phyloP scores from a whole-genome alignment of 2,113 vertebrate species.

The Mola mola region DNA sequence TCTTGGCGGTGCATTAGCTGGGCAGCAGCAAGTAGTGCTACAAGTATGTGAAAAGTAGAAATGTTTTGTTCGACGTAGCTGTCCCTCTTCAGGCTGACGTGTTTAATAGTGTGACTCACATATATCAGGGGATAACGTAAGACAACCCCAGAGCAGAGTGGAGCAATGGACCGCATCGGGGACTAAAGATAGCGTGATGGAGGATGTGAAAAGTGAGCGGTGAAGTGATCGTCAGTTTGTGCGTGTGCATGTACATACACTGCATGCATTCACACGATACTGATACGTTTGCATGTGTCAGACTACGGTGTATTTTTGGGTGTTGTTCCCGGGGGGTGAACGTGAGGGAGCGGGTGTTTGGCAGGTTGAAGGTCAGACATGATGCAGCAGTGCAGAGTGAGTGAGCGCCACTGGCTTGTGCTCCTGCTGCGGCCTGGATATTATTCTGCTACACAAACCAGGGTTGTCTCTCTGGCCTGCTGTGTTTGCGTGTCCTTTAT shows the following conservation, averaged over 20 bases:
- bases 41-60: constrained; percentile 38
- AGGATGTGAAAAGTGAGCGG: constrained; percentile 40
- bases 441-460: constrained; percentile 49
- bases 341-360: constrained; percentile 52
- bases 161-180: constrained; percentile 24
- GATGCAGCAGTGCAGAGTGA: constrained; percentile 61
- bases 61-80: neutral
- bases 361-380: constrained; percentile 73
- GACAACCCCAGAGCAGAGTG: constrained; percentile 18
- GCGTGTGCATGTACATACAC: constrained; percentile 1
- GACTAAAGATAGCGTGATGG: constrained; percentile 39
- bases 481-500: constrained; percentile 37
- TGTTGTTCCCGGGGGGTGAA: constrained; percentile 44
- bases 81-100: constrained; percentile 26
- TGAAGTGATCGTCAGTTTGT: constrained; percentile 28
- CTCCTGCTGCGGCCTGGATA: constrained; percentile 50
- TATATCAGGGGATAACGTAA: constrained; percentile 18
- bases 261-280: constrained; percentile 3
- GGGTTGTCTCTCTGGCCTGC: constrained; percentile 24
- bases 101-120: constrained; percentile 31
- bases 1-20: constrained; percentile 22
- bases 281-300: constrained; percentile 59
- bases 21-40: neutral
- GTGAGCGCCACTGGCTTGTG: constrained; percentile 47
- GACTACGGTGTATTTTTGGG: constrained; percentile 60